Base-by-base conservation (phyloP, 2,888 invertebrate species). In the Pseudoips prasinana region DNA sequence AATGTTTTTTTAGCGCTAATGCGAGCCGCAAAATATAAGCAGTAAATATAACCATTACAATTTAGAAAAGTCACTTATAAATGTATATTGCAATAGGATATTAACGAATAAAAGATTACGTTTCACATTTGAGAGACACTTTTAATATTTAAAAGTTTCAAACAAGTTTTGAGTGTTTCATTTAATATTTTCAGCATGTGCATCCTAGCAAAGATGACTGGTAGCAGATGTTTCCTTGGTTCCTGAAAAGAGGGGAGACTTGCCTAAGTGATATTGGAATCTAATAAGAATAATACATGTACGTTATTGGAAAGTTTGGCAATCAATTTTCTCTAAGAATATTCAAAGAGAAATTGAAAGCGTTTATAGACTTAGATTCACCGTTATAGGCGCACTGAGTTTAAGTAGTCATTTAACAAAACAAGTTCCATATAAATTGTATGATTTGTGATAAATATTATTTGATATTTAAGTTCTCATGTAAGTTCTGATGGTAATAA, bases 121-220 rank as follows among this genome's bases (percentile, higher is more conserved):
- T 41, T 46, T 89, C 81, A 94, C 93, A 95, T 94, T 76, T 91
- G 91, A 22, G 90, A 84, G 47, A 94, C 90, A 54, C 94, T 92
- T 74, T 91, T 86, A 64, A 95, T 93, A 58, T 91, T 90, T 39
- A 94, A 83, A 61, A 95, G 74, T 32, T 70, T 70, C 24, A 95
- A 73, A 29, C 91, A 89, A 55, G 90, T 90, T 63, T 92, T 91
- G 29, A 94, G 85, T 25, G 94, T 90, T 50, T 90, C 82, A 43
- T 92, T 91, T 17, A 94, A 64, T 19, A 91, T 90, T 67, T 84
- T 91, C 18, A 95, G 64, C 63, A 95, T 86, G 65, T 93, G 92
- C 24, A 95, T 90, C 51, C 94, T 90, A 8, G 94, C 93, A 70
- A 91, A 91, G 62, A 95, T 83, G 3, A 90, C 79, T 3, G 93